Conservation (phyloP, 2,888 invertebrate genomes). For the Agriopis marginaria region DNA sequence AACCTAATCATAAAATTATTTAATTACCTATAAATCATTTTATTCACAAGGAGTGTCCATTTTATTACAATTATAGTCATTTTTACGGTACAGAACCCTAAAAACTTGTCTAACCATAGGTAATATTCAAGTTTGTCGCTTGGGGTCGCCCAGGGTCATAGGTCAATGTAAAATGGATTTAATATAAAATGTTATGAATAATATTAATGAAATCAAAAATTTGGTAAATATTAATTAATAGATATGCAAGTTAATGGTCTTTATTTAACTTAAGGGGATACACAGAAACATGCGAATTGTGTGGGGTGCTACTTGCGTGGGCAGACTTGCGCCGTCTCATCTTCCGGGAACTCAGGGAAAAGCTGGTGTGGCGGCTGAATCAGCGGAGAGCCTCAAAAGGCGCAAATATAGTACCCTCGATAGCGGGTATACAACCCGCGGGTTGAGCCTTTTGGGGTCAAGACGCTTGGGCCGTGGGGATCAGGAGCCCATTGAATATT, state of each 20-base stretch:
- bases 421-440: too few species aligned
- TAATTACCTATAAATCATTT: slow-evolving; percentile 3
- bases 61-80: slow-evolving; percentile 11
- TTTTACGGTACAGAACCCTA: slow-evolving; percentile 2
- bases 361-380: too few species aligned
- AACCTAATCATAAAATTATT: too few species aligned
- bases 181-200: slow-evolving; percentile 15
- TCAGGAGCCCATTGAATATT: too few species aligned
- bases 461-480: too few species aligned
- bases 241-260: slow-evolving; percentile 12
- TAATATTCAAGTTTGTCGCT: neutral
- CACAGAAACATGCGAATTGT: neutral
- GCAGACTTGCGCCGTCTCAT: too few species aligned
- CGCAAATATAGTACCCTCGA: too few species aligned
- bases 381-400: too few species aligned
- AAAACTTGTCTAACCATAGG: slow-evolving; percentile 5
- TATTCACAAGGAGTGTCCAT: slow-evolving; percentile 14
- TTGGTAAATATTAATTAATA: neutral
- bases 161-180: slow-evolving; percentile 35
- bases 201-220: slow-evolving; percentile 18
- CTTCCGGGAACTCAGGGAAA: too few species aligned
- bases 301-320: too few species aligned
- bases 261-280: slow-evolving; percentile 7
- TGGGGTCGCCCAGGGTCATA: slow-evolving; percentile 33
- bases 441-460: too few species aligned